phyloP scores from a whole-genome alignment of 2,797 vertebrate species.

The Rhyacichthys aspro region DNA sequence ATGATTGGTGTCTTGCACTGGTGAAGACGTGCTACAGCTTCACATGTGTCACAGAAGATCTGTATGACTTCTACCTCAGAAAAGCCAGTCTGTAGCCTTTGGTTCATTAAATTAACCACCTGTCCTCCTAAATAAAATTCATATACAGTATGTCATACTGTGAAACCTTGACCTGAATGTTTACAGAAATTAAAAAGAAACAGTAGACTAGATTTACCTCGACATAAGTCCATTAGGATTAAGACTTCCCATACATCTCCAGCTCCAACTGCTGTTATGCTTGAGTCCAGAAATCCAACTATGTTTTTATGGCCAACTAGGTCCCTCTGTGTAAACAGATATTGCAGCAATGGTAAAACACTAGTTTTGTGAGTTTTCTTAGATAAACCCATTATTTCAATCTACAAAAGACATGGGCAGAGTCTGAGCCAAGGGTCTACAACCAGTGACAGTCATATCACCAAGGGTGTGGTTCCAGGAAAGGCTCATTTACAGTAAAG shows the following conservation, averaged over 20 bases:
- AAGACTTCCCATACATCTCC: constrained; percentile 98
- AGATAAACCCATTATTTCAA: constrained; percentile 17
- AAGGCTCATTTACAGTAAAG: constrained; percentile 36
- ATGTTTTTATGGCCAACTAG: constrained; percentile 97
- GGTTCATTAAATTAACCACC: constrained; percentile 99
- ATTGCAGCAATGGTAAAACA: constrained; percentile 21
- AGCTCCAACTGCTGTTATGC: constrained; percentile 90
- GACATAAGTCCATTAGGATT: constrained; percentile 97
- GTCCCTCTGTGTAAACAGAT: constrained; percentile 84
- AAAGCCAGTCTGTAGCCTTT: constrained; percentile 93
- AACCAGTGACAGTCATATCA: constrained; percentile 37
- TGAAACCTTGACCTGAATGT: constrained; percentile 6
- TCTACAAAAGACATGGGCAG: background rate
- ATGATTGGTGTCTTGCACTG: constrained; percentile 94
- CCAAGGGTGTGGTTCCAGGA: constrained; percentile 54
- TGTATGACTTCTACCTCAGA: constrained; percentile 93
- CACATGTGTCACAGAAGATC: constrained; percentile 97
- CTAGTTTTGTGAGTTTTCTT: constrained; percentile 3
- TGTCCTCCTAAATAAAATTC: constrained; percentile 85
- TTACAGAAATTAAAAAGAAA: constrained; percentile 9
- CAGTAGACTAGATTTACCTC: constrained; percentile 79
- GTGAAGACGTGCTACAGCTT: constrained; percentile 92
- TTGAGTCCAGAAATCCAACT: constrained; percentile 96
- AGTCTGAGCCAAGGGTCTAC: constrained; percentile 7
- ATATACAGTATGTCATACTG: background rate